These are phyloP conservation scores for Coturnix japonica DNA, from an alignment of 2,113 vertebrate genomes.

Conservation along the genomic window DNA sequence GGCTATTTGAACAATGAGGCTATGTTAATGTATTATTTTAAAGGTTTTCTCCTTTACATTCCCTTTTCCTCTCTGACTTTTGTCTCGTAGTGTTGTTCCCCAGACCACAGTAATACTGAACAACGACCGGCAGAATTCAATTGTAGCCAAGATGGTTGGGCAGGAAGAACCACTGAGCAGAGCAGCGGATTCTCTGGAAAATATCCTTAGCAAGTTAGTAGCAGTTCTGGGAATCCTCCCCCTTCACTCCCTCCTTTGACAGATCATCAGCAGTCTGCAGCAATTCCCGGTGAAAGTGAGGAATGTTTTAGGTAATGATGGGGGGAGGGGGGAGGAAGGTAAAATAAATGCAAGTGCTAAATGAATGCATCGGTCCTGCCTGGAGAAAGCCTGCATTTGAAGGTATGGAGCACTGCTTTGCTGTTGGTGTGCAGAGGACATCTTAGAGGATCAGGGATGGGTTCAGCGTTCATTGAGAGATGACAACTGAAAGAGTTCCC, in stretches of 20 bases:
- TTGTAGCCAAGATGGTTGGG: conserved; percentile 84
- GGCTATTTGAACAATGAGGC: not conserved
- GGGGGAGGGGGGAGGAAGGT: not conserved
- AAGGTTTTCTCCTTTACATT: conserved; percentile 17
- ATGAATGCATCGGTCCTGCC: not conserved
- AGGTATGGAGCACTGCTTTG: not conserved
- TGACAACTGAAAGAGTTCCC: not conserved
- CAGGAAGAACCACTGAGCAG: conserved; percentile 87
- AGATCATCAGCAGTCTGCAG: not conserved
- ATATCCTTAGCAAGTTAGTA: conserved; percentile 95
- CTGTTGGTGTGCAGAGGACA: not conserved
- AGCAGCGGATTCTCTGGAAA: conserved; percentile 89
- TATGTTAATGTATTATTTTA: not conserved
- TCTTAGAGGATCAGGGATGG: not conserved
- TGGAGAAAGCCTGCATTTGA: not conserved
- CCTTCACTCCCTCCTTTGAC: not conserved
- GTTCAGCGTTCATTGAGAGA: not conserved
- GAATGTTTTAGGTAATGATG: not conserved
- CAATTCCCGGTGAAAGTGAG: not conserved
- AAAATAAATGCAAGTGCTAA: not conserved
- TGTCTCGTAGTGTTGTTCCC: conserved; percentile 89
- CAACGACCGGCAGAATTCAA: conserved; percentile 85
- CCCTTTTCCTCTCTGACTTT: conserved; percentile 58
- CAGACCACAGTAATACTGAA: conserved; percentile 98
- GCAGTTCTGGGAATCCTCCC: not conserved